phyloP scores from a whole-genome alignment of 2,888 invertebrate genomes.

The Synergus gifuensis region DNA sequence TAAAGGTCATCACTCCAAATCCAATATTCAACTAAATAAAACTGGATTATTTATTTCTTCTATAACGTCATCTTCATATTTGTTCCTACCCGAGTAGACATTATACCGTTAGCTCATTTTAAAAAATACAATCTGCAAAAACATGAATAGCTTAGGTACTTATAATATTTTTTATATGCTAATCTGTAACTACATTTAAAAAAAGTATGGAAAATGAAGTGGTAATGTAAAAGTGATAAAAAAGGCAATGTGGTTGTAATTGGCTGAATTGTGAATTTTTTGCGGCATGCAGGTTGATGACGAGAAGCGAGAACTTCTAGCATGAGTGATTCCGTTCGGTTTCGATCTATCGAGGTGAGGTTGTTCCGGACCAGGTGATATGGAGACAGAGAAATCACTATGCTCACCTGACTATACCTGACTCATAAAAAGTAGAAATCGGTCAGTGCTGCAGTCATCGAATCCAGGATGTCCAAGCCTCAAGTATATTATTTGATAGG shows the following conservation, averaged over 20 bases:
- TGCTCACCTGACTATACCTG: conserved; percentile 54
- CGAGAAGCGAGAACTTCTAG: conserved; percentile 54
- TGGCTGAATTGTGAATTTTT: not conserved
- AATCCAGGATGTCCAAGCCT: conserved; percentile 13
- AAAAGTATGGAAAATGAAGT: not conserved
- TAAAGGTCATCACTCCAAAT: not conserved
- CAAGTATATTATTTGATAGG: conserved; percentile 28
- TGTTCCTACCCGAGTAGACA: too few species aligned
- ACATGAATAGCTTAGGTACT: too few species aligned
- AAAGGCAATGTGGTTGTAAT: not conserved
- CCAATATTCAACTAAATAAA: too few species aligned
- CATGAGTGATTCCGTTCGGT: conserved; percentile 56
- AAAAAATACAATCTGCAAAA: too few species aligned
- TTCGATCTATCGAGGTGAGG: conserved; percentile 53
- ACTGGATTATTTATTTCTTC: too few species aligned
- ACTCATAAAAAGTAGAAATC: conserved; percentile 58
- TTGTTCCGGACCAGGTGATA: conserved; percentile 62
- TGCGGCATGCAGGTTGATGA: conserved; percentile 29
- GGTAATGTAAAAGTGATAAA: not conserved
- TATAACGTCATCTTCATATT: too few species aligned
- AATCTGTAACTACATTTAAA: not conserved
- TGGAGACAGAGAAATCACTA: conserved; percentile 62
- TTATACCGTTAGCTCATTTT: too few species aligned
- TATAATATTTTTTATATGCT: too few species aligned
- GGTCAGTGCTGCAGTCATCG: conserved; percentile 1